Percentiles rank a stretch among this genome's conserved stretches.
Conservation (phyloP, 92 coral and sea anemone genomes). For the Ricordea florida region DNA sequence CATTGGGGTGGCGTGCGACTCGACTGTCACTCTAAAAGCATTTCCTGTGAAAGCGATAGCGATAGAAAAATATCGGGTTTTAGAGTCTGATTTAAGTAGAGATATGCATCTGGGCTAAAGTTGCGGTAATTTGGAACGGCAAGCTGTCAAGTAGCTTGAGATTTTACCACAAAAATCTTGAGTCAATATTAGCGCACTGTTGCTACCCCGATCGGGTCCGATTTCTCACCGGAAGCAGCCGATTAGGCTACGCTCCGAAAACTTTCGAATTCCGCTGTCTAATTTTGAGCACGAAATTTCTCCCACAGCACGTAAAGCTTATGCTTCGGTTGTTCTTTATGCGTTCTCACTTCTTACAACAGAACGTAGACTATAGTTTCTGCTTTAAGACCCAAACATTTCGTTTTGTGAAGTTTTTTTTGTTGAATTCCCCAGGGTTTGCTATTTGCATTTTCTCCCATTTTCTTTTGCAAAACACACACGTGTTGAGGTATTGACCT, state of each 20-base stretch:
- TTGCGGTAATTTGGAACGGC: neutral
- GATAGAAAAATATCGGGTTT: neutral
- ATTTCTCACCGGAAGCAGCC: slow-evolving; percentile 66
- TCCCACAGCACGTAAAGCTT: slow-evolving; percentile 32
- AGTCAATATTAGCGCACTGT: slow-evolving; percentile 69
- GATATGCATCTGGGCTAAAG: neutral
- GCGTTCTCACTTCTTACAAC: neutral
- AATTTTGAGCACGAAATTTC: slow-evolving; percentile 18
- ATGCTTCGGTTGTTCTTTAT: neutral
- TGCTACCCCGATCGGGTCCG: slow-evolving; percentile 52
- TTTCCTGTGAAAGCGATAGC: neutral
- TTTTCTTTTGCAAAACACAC: neutral
- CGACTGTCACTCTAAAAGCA: neutral
- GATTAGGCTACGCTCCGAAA: slow-evolving; percentile 33
- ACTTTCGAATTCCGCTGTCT: slow-evolving; percentile 18
- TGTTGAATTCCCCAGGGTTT: slow-evolving; percentile 31
- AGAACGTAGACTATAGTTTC: neutral
- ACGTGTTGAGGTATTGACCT: slow-evolving; percentile 51
- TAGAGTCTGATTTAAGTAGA: neutral
- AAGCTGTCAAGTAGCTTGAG: slow-evolving; percentile 22
- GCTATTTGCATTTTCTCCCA: slow-evolving; percentile 22
- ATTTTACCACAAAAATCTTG: slow-evolving; percentile 20
- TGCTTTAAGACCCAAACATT: neutral
- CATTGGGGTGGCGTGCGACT: neutral
- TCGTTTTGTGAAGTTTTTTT: neutral